Base-by-base conservation (phyloP, 2,113 vertebrate genomes). In the Larimichthys polyactis region DNA sequence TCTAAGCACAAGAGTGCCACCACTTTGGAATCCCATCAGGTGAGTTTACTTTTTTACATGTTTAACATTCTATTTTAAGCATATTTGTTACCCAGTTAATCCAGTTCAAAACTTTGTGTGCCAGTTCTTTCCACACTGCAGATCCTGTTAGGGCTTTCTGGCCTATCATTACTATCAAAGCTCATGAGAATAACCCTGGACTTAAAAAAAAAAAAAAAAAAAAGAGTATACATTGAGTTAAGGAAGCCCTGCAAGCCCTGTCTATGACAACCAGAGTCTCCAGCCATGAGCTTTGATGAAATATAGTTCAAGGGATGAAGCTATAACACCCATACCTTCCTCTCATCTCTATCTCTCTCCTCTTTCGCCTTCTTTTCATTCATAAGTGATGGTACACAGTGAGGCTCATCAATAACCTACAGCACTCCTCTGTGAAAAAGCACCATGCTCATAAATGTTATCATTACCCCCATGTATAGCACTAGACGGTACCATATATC, bases 321-420 rank as follows among this genome's bases (percentile, higher is more conserved):
- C 82, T 65, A 75, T 82, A 90, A 85, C 79, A 92, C 91, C 90
- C 85, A 93, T 87, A 90, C 87, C 88, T 87, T 86, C 89, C 74
- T 87, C 78, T 92, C 79, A 82, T 87, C 86, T 91, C 66, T 62
- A 74, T 87, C 81, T 75, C 64, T 52, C 59, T 63, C 75, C 83
- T 82, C 78, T 89, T 85, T 76, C n/a, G 49, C 83, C 73, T 36
- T 90, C 88, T 91, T 84, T 89, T 95, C 87, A 94, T 95, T 93
- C 82, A 94, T 95, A 93, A 95, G 86, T 94, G 89, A 95, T 94
- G 86, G 75, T 86, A 90, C 87, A 89, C 82, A 76, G 85, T 52
- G 82, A 93, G 90, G 83, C 75, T 92, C 93, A 94, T 95, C 92
- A 94, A 95, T 95, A 95, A 94, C 63, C 67, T 79, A 89, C 78